Conservation (phyloP, 1,140 invertebrate genomes). For the Heliothis virescens region DNA sequence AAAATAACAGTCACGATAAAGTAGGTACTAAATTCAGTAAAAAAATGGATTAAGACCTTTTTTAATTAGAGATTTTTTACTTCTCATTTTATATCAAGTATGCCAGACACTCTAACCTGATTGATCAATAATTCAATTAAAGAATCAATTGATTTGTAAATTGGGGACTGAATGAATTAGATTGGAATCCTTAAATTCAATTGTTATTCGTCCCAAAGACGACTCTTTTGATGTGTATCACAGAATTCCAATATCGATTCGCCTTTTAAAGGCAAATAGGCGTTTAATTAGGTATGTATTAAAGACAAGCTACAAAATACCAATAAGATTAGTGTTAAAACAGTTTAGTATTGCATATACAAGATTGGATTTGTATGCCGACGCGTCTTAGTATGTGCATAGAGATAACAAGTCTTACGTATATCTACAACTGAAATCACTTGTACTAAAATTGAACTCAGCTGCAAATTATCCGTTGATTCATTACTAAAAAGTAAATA, state of each 20-base stretch:
- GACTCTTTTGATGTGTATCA: conserved; percentile 23
- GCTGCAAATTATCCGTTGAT: too few species aligned
- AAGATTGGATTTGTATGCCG: too few species aligned
- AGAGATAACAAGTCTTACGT: too few species aligned
- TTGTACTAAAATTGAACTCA: too few species aligned
- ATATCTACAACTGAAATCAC: too few species aligned
- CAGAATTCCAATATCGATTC: conserved; percentile 18
- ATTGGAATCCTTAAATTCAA: conserved; percentile 41
- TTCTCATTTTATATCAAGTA: conserved; percentile 37
- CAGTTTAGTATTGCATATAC: too few species aligned
- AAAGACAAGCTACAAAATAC: not conserved
- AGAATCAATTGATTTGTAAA: conserved; percentile 43
- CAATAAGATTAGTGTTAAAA: too few species aligned
- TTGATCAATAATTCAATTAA: conserved; percentile 45
- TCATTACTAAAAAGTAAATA: too few species aligned
- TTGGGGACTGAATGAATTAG: conserved; percentile 16
- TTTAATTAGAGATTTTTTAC: conserved; percentile 37
- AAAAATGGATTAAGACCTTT: conserved; percentile 16
- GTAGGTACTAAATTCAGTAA: not conserved
- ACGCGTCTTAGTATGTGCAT: too few species aligned
- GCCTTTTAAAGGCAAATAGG: conserved; percentile 27
- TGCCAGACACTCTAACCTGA: conserved; percentile 11
- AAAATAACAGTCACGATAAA: not conserved
- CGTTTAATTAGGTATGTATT: conserved; percentile 21
- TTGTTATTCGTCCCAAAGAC: conserved; percentile 15